Evolutionary conservation across 2,113 vertebrate species (phyloP).

Genomic region (Tringa solitaria): DNA sequence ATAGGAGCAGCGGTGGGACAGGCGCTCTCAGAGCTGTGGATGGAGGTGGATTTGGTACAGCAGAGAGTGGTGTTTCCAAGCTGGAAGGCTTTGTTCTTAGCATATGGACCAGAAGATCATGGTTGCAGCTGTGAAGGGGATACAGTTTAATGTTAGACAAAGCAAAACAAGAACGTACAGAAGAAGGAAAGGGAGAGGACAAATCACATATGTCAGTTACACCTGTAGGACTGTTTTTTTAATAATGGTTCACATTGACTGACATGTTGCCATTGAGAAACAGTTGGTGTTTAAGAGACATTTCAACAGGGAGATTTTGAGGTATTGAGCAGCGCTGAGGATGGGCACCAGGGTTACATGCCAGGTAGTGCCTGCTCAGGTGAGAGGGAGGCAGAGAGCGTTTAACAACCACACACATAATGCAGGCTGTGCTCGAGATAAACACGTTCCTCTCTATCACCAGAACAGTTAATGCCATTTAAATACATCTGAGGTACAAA

Average conservation of each 20-base stretch:
- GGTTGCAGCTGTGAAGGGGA: background rate
- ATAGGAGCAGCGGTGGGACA: accelerated
- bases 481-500: background rate
- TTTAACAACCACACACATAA: accelerated
- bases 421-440: background rate
- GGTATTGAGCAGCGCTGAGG: background rate
- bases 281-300: background rate
- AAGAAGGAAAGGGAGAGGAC: background rate
- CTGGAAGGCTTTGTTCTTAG: background rate
- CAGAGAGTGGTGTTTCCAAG: background rate
- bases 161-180: background rate
- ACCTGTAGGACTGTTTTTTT: background rate
- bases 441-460: background rate
- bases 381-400: background rate
- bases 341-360: background rate
- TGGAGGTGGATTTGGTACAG: too few relatives aligned
- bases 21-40: accelerated
- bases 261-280: background rate
- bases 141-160: background rate
- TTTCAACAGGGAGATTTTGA: background rate
- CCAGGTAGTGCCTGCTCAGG: background rate
- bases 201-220: background rate
- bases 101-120: background rate
- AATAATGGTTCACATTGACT: background rate
- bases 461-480: background rate